Base-by-base conservation (phyloP, 2,113 vertebrate species). In the Erpornis zantholeuca region DNA sequence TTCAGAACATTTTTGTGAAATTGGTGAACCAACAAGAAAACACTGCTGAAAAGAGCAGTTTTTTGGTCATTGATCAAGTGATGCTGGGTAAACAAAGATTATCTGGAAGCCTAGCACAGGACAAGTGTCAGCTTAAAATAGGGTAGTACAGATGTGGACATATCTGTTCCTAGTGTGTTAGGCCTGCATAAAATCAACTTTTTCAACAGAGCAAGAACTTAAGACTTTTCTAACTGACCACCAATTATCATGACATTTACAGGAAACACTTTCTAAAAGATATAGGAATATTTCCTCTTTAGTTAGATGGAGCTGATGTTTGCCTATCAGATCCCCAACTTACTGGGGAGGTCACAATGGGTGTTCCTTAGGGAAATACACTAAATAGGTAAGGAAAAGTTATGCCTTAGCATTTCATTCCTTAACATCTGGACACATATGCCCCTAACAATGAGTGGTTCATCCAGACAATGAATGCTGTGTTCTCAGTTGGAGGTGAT, bases 361-460 rank as follows among this genome's bases (percentile, higher is more conserved):
- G 7, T 16, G 15, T 87, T 79, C 60, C 61, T 66, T 33, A 42
- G 47, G 33, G 71, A 85, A 85, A 33, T 1, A 4, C 9, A 8
- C 18, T 60, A 22, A 82, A 78, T 54, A 52, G 65, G 23, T 77
- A 52, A n/a, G 29, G 24, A 29, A 29, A 72, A 59, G 54, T 92
- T 92, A 47, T 6, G 4, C 80, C 77, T 88, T 85, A 68, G 70
- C 53, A 40, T 77, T 76, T 63, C 8, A 56, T 97, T 96, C 95
- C 98, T 98, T 99, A 98, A 99, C 91, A 72, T 53, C 11, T 70
- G 94, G 92, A 86, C 98, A 99, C 98, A 28, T 99, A 98, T 99
- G 98, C 99, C 64, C 99, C 99, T 86, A 98, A 98, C 97, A 99
- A 99, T 14, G 98, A 98, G 11, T 99, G 99, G 99, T 99, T 99